phyloP scores from a whole-genome alignment of 2,113 vertebrate species.

The Callipepla squamata region DNA sequence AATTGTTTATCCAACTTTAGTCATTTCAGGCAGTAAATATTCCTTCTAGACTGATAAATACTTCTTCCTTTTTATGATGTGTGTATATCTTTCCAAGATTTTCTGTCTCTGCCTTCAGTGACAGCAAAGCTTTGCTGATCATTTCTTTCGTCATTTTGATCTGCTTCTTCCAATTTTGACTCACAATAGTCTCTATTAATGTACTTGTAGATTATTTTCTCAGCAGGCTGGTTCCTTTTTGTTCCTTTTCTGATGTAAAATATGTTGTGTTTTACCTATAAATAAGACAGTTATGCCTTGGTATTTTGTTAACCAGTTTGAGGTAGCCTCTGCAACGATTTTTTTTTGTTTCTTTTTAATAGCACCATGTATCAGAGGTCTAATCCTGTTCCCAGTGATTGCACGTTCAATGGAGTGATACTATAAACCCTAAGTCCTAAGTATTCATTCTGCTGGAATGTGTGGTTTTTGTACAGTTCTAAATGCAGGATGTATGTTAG shows the following conservation, averaged over 20 bases:
- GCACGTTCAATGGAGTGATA: neutral
- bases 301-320: neutral
- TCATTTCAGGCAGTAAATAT: conserved; percentile 9
- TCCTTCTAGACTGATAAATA: conserved; percentile 28
- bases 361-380: neutral
- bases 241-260: neutral
- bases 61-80: neutral
- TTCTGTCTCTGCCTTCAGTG: neutral
- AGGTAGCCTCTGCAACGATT: neutral
- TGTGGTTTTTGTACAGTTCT: neutral
- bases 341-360: neutral
- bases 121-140: neutral
- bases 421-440: neutral
- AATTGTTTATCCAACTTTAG: neutral
- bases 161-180: conserved; percentile 9
- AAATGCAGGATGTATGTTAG: neutral
- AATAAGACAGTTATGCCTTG: neutral
- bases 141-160: conserved; percentile 12
- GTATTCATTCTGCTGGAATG: neutral
- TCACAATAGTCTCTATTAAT: conserved; percentile 12
- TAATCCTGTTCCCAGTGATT: neutral
- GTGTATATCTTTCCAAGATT: neutral
- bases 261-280: neutral
- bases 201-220: neutral
- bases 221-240: neutral